Evolutionary conservation across 2,113 vertebrate species (phyloP), one percentile per base, ranked within the genome.

Genomic region (Tylochromis polylepis): DNA sequence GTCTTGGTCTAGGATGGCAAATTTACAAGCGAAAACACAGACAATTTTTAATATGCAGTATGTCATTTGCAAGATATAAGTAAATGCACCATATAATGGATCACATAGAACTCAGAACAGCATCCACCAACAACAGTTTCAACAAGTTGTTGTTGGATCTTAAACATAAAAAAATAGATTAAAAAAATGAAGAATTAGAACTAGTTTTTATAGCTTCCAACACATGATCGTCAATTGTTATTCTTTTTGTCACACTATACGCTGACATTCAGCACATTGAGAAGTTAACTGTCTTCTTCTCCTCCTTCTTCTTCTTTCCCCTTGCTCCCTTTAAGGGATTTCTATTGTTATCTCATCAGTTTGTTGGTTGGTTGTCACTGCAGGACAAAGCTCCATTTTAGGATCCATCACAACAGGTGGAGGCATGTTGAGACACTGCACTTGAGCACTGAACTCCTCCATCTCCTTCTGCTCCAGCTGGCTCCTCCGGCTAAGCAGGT

Each of bases 401-500:
- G 80, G 85, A 51, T 91, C 65, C 60, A 92, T 20, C 29, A 70
- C 16, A 12, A 43, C 0, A 83, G 43, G 43, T 31, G 70, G 70
- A 49, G 70, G 43, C 70, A 75, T 75, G 70, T 27, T 75, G 43
- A 75, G 43, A 75, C 43, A 51, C 70, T 29, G 9, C 10, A 87
- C 81, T 43, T 83, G 86, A 70, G 38, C 3, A 3, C 1, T 11
- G 75, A 88, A 91, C 87, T 89, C 81, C 20, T 24, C 11, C 84
- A 15, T 81, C 79, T 81, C 56, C 11, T 46, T n/a, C 36, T 83
- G 27, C 27, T 79, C 83, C 83, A 94, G 51, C 82, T 83, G n/a
- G 9, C 91, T 93, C 84, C 91, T 88, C 70, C 20, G 82, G 53
- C 94, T 94, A 82, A 91, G 77, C 85, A 94, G 70, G 83, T 91